Conservation (phyloP, 2,113 vertebrate species). For the Pampusana beccarii region DNA sequence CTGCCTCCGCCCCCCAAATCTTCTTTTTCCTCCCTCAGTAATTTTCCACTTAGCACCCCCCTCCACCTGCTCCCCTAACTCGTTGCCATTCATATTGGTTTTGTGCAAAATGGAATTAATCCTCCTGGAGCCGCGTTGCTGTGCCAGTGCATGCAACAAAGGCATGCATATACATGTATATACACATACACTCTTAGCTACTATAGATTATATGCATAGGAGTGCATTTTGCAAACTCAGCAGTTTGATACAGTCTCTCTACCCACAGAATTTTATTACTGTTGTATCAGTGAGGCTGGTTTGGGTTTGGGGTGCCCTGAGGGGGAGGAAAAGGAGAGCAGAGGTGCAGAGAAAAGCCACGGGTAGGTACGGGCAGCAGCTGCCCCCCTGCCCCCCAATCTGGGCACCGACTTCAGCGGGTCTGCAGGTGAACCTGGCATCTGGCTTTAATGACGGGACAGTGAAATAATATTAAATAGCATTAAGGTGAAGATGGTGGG, state of each 20-base stretch:
- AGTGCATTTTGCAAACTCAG: neutral
- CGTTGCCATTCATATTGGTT: neutral
- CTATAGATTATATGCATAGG: neutral
- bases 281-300: accelerated
- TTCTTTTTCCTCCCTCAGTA: neutral
- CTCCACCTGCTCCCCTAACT: neutral
- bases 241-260: neutral
- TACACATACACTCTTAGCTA: neutral
- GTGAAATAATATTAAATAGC: no score
- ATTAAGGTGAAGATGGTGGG: neutral
- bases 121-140: neutral
- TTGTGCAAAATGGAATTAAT: neutral
- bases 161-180: neutral
- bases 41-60: neutral
- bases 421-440: accelerated
- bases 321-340: neutral
- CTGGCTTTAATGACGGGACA: neutral
- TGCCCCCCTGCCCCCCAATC: neutral
- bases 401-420: neutral
- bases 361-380: no score
- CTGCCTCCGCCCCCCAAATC: neutral
- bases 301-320: neutral
- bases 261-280: neutral
- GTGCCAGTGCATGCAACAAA: neutral
- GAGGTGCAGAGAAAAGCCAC: no score